Conservation (phyloP, 2,797 vertebrate genomes). For the Hippoglossus hippoglossus region DNA sequence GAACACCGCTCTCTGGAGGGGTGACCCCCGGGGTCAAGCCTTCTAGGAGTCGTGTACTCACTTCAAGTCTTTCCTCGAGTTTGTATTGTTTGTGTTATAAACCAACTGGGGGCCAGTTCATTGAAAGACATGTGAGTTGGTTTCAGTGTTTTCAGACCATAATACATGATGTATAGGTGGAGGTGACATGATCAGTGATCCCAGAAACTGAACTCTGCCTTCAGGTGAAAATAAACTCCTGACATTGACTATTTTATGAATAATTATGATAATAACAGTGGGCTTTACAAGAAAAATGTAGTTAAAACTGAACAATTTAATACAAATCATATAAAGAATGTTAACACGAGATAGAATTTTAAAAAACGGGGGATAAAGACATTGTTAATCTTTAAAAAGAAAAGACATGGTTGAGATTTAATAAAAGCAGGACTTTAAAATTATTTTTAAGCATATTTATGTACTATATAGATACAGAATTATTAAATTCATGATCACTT, state of each 20-base stretch:
- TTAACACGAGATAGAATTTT: no score
- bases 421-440: no score
- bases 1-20: slow-evolving; percentile 30
- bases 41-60: slow-evolving; percentile 12
- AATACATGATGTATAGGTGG: slow-evolving; percentile 24
- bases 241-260: background rate
- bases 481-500: no score
- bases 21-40: slow-evolving; percentile 40
- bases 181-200: slow-evolving; percentile 23
- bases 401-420: no score
- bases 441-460: no score
- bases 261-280: no score
- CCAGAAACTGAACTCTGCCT: slow-evolving; percentile 1
- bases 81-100: slow-evolving; percentile 42
- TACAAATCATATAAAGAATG: no score
- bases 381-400: no score
- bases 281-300: no score
- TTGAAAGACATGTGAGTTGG: background rate
- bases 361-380: no score
- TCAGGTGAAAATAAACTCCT: slow-evolving; percentile 8
- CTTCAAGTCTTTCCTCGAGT: slow-evolving; percentile 1
- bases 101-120: slow-evolving; percentile 20
- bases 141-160: slow-evolving; percentile 23
- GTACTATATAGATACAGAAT: no score
- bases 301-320: no score